A percentile compares a stretch with the other conserved stretches of the same genome.
phyloP scores from a whole-genome alignment of 2,797 vertebrate species.

The Antrozous pallidus region DNA sequence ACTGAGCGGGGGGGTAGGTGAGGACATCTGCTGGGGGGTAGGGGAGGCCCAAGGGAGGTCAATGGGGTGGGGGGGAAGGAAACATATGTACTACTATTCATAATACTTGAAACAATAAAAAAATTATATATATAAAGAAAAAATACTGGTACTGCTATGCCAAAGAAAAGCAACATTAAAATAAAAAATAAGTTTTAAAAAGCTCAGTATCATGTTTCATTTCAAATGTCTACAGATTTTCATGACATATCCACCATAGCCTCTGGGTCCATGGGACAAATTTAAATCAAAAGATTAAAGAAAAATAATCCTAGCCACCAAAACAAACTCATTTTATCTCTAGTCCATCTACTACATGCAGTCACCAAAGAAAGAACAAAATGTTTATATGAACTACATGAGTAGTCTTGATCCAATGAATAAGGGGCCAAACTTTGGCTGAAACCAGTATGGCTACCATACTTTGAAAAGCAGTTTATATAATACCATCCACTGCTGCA shows the following conservation, averaged over 20 bases:
- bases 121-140: too few relatives aligned
- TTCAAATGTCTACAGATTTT: conserved; percentile 43
- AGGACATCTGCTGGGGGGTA: too few relatives aligned
- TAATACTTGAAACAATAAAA: too few relatives aligned
- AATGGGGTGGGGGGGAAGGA: too few relatives aligned
- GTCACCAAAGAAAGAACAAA: background rate
- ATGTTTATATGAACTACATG: background rate
- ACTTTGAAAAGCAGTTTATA: background rate
- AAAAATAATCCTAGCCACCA: background rate
- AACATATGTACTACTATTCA: too few relatives aligned
- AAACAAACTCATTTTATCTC: conserved; percentile 25
- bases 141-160: background rate
- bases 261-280: background rate
- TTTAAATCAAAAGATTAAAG: conserved; percentile 51
- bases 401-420: background rate
- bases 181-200: background rate
- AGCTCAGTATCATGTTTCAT: background rate
- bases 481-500: background rate
- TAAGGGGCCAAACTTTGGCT: background rate
- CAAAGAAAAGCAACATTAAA: conserved; percentile 53
- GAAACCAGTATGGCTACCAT: background rate
- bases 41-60: too few relatives aligned
- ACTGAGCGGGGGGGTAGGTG: too few relatives aligned
- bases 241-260: background rate
- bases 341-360: background rate